Conservation (phyloP, 2,113 vertebrate genomes). For the Seriola quinqueradiata region DNA sequence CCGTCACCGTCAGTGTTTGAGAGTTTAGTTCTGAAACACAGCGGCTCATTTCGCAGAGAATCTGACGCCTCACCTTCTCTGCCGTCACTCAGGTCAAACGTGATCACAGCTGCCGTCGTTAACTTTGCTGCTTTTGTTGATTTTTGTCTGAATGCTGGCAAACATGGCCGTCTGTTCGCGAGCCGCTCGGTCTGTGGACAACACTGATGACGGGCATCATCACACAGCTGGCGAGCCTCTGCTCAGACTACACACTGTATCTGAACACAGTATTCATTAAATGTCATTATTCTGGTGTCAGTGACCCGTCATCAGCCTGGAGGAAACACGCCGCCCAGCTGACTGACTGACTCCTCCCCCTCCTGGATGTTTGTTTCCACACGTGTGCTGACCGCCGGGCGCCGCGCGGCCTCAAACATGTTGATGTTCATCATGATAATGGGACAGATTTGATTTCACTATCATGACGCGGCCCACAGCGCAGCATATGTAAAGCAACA, state of each 20-base stretch:
- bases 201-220: no score
- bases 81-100: no score
- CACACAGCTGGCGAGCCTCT: not conserved
- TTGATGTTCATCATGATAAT: conserved; percentile 67
- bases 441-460: conserved; percentile 61
- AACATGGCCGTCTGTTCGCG: no score
- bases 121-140: no score
- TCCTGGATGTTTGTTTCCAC: not conserved
- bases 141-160: no score
- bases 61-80: no score
- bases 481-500: conserved; percentile 54
- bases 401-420: conserved; percentile 13
- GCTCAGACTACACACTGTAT: not conserved
- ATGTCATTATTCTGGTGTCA: conserved; percentile 49
- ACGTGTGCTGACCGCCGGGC: conserved; percentile 31
- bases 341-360: not conserved
- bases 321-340: conserved; percentile 16
- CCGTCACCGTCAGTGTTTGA: no score
- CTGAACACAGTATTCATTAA: conserved; percentile 7
- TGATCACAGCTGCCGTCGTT: no score
- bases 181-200: no score
- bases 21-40: no score
- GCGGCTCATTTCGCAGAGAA: no score
- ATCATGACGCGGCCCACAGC: conserved; percentile 37
- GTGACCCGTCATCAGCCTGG: conserved; percentile 36